Conservation (phyloP, 2,113 vertebrate species). For the Catagonus wagneri region DNA sequence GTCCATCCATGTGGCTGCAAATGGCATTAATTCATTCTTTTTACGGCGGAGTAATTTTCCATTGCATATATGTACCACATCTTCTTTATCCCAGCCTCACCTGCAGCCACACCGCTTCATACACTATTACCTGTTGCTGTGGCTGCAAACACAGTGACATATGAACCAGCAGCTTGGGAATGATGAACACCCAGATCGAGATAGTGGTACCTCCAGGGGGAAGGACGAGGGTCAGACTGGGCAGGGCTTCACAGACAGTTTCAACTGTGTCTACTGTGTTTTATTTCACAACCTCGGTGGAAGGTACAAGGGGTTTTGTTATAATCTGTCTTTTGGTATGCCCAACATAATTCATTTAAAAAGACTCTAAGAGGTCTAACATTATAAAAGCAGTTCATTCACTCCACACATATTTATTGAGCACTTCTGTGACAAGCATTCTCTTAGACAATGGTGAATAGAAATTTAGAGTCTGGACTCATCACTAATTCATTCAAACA, state of each 20-base stretch:
- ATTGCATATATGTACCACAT: too few species aligned
- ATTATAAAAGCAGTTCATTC: neutral
- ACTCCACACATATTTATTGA: neutral
- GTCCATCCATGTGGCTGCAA: too few species aligned
- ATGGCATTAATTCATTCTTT: too few species aligned
- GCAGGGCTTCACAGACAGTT: neutral
- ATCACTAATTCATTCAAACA: neutral
- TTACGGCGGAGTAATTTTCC: too few species aligned
- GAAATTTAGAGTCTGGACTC: neutral
- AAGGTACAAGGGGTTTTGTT: neutral
- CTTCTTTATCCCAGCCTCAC: neutral
- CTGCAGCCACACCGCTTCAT: neutral
- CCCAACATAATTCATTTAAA: neutral
- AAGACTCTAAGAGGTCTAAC: neutral
- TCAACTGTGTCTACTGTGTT: neutral
- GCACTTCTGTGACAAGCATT: neutral
- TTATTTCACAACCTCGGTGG: neutral
- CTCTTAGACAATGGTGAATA: neutral
- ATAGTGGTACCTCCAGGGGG: neutral
- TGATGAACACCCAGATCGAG: neutral
- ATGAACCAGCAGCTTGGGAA: neutral
- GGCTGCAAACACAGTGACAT: neutral
- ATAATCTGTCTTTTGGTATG: neutral
- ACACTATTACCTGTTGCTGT: neutral
- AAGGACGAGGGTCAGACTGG: neutral